Evolutionary conservation across 2,113 vertebrate genomes (phyloP), one percentile per base, ranked within the genome.

Genomic region (Pycnonotus jocosus): DNA sequence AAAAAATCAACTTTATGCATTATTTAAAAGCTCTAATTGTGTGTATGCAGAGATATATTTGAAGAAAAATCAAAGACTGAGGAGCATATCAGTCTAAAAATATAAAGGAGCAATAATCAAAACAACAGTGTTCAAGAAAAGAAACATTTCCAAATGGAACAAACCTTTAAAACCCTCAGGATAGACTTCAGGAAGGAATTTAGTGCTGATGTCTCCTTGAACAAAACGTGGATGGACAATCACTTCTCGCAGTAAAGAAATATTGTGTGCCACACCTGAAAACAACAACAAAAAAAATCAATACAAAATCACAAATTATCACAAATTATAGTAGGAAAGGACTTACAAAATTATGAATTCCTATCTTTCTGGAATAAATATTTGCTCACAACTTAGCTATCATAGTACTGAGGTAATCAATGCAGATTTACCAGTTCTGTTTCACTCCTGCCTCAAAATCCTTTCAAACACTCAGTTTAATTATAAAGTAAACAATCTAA

Each of bases 201-300:
- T 99, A 72, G 99, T 99, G 97, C 96, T 99, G 96, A 99, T 99
- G 80, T 99, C 98, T 44, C 99, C 99, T 35, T 98, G 98, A 87
- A 99, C 96, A 89, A 99, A 99, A 50, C 98, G 99, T 54, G 99
- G 98, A 91, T 99, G 98, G 57, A 98, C 94, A 35, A 99, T 99
- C 91, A 99, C 99, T 97, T 99, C 99, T 69, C 99, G 96, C 48
- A 99, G 98, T 58, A 99, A 98, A 27, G 99, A 97, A 94, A 99
- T 99, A 97, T 99, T 99, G 96, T 99, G 99, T 68, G 99, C 98
- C 84, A 99, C 99, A 97, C 99, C 99, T 99, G 95, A 84, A 97
- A 95, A 92, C 28, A 74, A 38, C 38, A 48, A 56, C 38, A 65
- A 97, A 79, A n/a, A 7, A 37, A 44, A 94, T 56, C n/a, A 91